Conservation (phyloP, 2,888 invertebrate genomes). For the Anaspis maculata region DNA sequence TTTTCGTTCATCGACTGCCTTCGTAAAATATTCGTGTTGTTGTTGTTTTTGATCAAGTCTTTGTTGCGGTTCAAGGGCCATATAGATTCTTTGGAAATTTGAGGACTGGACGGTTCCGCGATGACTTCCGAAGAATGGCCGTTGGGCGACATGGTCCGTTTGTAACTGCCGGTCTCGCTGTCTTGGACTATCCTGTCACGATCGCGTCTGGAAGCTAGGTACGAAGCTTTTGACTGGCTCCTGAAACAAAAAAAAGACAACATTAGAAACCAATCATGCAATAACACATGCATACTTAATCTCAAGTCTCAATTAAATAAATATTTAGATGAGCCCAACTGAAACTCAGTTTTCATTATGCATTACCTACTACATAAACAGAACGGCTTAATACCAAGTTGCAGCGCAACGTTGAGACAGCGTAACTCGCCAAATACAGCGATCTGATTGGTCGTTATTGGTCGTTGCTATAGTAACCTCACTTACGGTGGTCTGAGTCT, state of each 20-base stretch:
- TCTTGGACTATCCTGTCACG: conserved; percentile 57
- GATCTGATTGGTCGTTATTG: too few species aligned
- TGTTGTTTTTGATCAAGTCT: conserved; percentile 23
- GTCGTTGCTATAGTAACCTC: too few species aligned
- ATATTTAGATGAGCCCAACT: conserved; percentile 6
- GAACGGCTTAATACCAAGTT: too few species aligned
- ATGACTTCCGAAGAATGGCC: conserved; percentile 35
- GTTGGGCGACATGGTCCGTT: conserved; percentile 63
- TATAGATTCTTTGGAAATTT: conserved; percentile 25
- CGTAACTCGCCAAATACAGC: too few species aligned
- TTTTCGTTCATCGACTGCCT: conserved; percentile 38
- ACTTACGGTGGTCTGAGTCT: too few species aligned
- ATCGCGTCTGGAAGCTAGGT: conserved; percentile 62
- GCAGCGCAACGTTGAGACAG: too few species aligned
- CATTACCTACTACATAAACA: too few species aligned
- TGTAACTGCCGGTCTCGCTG: conserved; percentile 66
- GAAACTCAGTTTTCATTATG: too few species aligned
- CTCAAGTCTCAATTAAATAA: too few species aligned
- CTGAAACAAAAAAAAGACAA: conserved; percentile 52
- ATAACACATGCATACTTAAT: conserved; percentile 5
- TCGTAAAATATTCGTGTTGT: conserved; percentile 30
- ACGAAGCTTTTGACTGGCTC: conserved; percentile 71
- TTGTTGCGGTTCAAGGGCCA: conserved; percentile 30
- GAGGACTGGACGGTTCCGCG: conserved; percentile 21
- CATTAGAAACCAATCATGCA: conserved; percentile 6